Base-by-base conservation (phyloP, 2,888 invertebrate species). In the Mellilla xanthometata region DNA sequence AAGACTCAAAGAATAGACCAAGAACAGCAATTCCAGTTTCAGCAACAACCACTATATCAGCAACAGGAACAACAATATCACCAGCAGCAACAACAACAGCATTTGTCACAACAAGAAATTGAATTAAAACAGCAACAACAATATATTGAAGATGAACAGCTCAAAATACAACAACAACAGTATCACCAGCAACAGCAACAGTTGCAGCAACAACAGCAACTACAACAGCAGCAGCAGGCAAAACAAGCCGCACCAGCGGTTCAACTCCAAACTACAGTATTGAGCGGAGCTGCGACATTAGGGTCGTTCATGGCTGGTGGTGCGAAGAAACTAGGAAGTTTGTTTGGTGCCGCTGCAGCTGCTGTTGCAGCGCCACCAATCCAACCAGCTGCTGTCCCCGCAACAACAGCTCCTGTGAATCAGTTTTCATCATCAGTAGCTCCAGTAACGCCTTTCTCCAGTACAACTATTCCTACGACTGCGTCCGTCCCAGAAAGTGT, bases 281-380 rank as follows among this genome's bases (percentile, higher is more conserved):
- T 89, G 39, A 90, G 85, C 19, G 89, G 89, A 43, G 89, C 87
- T 26, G 88, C 89, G 38, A 87, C 87, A 2, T 71, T 90, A 56
- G 90, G 89, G n/a, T 86, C 84, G 3, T 69, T 90, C 23, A 84
- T 90, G 82, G 85, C 88, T 2, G 90, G 89, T 43, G 88, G 90
- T 49, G 90, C 90, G 8, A 89, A 90, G 52, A 90, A 82, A 57
- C 68, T 90, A 8, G 90, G 90, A 8, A 90, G 85, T 55, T 78
- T 91, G 31, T 86, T 90, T 38, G 90, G 90, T 27, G 85, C 90
- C 12, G 90, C 90, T 1, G 88, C 90, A 3, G 87, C 90, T 2
- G 86, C 89, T 7, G 86, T 88, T 1, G 71, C 77, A 5, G 58
- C 86, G 22, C 85, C 88, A 23, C 62, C 69, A 9, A 72, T 62